Evolutionary conservation across 2,888 invertebrate species (phyloP).

Genomic region (Oligia latruncula): DNA sequence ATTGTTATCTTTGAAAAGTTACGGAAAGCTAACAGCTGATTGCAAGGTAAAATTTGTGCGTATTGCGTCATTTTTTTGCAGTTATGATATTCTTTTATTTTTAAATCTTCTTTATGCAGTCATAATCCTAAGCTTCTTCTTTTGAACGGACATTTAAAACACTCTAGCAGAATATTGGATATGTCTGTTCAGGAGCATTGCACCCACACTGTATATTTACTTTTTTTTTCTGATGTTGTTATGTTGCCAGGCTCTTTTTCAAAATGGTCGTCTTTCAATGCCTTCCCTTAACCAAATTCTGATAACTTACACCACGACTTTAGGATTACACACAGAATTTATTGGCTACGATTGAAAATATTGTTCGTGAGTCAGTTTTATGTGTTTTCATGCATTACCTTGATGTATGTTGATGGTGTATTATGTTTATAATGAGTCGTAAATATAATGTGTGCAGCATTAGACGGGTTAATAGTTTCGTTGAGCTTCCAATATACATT

Average conservation of each 20-base stretch:
- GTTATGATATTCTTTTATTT: neutral
- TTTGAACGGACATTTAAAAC: neutral
- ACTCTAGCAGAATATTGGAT: neutral
- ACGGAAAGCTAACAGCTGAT: neutral
- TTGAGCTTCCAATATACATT: conserved; percentile 50
- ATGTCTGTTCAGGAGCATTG: neutral
- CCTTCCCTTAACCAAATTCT: conserved; percentile 17
- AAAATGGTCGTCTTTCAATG: neutral
- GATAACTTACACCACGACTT: conserved; percentile 58
- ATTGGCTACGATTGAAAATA: conserved; percentile 83
- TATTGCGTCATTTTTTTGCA: neutral
- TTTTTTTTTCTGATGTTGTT: neutral
- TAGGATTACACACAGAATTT: conserved; percentile 79
- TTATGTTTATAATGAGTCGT: conserved; percentile 74
- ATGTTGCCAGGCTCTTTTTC: neutral
- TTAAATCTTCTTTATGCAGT: too few species aligned
- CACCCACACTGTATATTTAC: neutral
- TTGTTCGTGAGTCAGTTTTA: conserved; percentile 80
- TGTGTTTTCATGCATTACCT: conserved; percentile 78
- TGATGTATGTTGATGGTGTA: conserved; percentile 75
- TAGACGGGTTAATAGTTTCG: conserved; percentile 60
- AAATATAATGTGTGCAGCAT: conserved; percentile 58
- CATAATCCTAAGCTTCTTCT: too few species aligned
- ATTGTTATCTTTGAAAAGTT: neutral
- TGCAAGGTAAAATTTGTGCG: too few species aligned